These are phyloP conservation scores for Oreochromis aureus DNA, from an alignment of 2,113 vertebrate genomes.

Conservation along the genomic window DNA sequence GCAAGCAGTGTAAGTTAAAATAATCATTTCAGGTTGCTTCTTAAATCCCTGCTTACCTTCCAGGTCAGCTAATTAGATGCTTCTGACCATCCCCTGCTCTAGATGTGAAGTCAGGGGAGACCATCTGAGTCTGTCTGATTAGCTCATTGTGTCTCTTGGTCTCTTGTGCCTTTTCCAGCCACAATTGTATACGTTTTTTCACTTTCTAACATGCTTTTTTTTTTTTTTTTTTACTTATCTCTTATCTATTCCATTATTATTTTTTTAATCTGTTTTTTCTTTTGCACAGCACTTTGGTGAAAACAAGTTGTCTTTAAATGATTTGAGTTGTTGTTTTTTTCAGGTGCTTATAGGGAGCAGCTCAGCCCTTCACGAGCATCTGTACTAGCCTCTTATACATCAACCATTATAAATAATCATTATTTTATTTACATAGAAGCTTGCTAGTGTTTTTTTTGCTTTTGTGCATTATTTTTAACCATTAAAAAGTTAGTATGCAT, in stretches of 20 bases:
- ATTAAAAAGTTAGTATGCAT: not conserved
- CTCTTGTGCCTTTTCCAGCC: not conserved
- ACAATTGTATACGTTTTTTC: not conserved
- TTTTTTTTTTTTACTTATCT: not conserved
- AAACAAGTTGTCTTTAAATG: not conserved
- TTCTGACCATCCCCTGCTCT: not conserved
- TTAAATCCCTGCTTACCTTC: not conserved
- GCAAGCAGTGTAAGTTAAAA: not conserved
- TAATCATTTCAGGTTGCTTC: not conserved
- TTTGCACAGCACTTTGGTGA: not conserved
- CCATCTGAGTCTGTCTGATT: not conserved
- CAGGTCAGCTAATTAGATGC: not conserved
- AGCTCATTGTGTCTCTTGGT: not conserved
- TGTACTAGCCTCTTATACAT: not conserved
- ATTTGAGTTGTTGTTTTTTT: not conserved
- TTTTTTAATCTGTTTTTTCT: not conserved
- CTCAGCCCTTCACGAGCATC: not conserved
- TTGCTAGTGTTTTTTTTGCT: fast-evolving
- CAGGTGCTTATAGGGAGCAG: not conserved
- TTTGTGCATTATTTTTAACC: not conserved
- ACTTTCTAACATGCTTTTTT: not conserved
- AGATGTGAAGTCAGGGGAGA: not conserved
- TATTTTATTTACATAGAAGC: not conserved
- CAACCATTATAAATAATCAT: not conserved
- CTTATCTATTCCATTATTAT: not conserved